phyloP scores from a whole-genome alignment of 2,888 invertebrate genomes.

The Anoplius nigerrimus region DNA sequence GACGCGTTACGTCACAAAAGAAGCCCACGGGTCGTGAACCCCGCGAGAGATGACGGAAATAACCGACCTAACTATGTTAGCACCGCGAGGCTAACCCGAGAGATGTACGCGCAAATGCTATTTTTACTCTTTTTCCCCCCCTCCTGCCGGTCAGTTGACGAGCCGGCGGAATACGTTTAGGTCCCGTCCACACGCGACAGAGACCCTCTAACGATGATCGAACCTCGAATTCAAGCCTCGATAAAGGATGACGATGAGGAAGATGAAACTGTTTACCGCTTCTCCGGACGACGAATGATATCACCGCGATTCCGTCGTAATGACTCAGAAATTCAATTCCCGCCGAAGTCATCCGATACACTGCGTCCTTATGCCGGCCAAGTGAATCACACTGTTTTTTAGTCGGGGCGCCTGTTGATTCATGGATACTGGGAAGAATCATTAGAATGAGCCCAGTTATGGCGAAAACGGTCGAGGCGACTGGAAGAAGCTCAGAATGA shows the following conservation, averaged over 20 bases:
- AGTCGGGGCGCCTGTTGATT: too few species aligned
- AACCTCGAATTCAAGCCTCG: not conserved
- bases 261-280: not conserved
- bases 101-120: constrained; percentile 54
- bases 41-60: constrained; percentile 64
- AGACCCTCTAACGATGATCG: too few species aligned
- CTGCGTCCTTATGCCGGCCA: too few species aligned
- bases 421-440: too few species aligned
- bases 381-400: too few species aligned
- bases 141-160: constrained; percentile 21
- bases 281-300: not conserved
- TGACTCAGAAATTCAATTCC: too few species aligned
- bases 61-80: constrained; percentile 59
- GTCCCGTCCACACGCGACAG: constrained; percentile 47
- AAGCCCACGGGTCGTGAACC: constrained; percentile 62
- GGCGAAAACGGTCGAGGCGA: too few species aligned
- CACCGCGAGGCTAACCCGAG: constrained; percentile 51
- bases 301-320: not conserved
- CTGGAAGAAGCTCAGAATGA: too few species aligned
- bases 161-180: constrained; percentile 32
- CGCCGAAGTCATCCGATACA: too few species aligned
- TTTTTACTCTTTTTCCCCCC: constrained; percentile 52
- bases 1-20: constrained; percentile 46
- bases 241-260: constrained; percentile 18
- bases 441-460: too few species aligned